Conservation (phyloP, 2,888 invertebrate genomes). For the Seira ritae region DNA sequence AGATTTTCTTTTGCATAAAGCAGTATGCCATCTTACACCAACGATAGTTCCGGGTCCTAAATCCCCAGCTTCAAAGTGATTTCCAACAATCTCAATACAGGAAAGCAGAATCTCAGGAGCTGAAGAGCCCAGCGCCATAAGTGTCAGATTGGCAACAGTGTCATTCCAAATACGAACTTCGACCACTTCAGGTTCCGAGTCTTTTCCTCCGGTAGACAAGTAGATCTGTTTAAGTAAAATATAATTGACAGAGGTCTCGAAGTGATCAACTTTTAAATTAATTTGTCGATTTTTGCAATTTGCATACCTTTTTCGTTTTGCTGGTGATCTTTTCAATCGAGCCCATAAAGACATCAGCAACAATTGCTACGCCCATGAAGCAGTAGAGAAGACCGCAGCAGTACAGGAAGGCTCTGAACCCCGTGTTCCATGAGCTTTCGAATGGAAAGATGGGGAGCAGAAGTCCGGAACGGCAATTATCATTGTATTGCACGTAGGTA, state of each 20-base stretch:
- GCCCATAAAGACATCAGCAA: slow-evolving; percentile 80
- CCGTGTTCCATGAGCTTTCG: slow-evolving; percentile 77
- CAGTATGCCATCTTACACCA: no score
- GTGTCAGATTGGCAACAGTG: slow-evolving; percentile 79
- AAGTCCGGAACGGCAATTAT: slow-evolving; percentile 74
- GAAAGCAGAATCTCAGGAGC: slow-evolving; percentile 79
- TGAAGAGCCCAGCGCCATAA: slow-evolving; percentile 79
- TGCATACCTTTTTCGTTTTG: slow-evolving; percentile 76
- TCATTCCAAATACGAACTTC: slow-evolving; percentile 78
- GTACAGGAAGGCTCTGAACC: slow-evolving; percentile 76
- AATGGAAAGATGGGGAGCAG: slow-evolving; percentile 77
- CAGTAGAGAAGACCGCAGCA: slow-evolving; percentile 78
- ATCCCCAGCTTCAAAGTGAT: slow-evolving; percentile 76
- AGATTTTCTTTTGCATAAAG: no score
- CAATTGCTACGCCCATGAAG: slow-evolving; percentile 79
- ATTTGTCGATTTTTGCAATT: background rate
- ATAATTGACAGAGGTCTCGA: no score
- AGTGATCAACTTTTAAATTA: background rate
- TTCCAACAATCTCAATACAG: slow-evolving; percentile 77
- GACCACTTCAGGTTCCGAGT: slow-evolving; percentile 77
- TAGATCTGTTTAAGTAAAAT: slow-evolving; percentile 59
- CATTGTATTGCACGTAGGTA: slow-evolving; percentile 34
- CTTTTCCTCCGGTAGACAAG: slow-evolving; percentile 69
- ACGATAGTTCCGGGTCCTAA: slow-evolving; percentile 80
- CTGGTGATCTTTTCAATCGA: slow-evolving; percentile 80